Evolutionary conservation across 2,797 vertebrate species (phyloP).

Genomic region (Microhierax caerulescens): DNA sequence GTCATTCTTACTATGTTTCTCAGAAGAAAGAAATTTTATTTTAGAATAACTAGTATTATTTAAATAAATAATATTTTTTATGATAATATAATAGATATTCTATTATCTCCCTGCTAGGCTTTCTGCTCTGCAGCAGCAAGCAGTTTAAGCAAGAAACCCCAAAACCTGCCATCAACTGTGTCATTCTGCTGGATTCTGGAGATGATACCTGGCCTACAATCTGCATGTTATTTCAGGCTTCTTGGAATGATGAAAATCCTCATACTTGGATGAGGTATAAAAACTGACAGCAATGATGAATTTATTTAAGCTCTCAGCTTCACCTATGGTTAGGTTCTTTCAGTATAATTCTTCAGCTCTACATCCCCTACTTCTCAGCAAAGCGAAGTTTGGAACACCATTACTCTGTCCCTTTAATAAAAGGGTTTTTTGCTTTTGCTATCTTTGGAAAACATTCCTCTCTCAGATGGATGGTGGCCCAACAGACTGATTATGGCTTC

Average conservation of each 20-base stretch:
- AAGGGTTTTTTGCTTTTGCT: background rate
- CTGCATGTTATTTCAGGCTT: background rate
- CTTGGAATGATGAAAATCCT: background rate
- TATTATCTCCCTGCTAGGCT: background rate
- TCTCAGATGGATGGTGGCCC: background rate
- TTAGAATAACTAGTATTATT: no score
- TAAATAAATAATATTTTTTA: no score
- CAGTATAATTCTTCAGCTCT: background rate
- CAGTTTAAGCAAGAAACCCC: background rate
- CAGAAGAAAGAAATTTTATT: background rate
- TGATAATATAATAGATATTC: no score
- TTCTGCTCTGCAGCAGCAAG: background rate
- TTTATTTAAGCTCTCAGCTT: background rate
- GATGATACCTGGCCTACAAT: background rate
- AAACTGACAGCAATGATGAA: background rate
- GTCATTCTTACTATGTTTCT: background rate
- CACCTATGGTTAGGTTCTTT: background rate
- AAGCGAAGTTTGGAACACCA: background rate
- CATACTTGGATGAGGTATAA: background rate
- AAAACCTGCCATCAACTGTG: background rate
- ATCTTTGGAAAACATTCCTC: background rate
- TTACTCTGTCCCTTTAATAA: background rate
- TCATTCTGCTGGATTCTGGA: background rate
- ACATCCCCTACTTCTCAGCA: background rate
- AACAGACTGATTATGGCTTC: background rate